Evolutionary conservation across 2,888 invertebrate genomes (phyloP).

Genomic region (Anaspis maculata): DNA sequence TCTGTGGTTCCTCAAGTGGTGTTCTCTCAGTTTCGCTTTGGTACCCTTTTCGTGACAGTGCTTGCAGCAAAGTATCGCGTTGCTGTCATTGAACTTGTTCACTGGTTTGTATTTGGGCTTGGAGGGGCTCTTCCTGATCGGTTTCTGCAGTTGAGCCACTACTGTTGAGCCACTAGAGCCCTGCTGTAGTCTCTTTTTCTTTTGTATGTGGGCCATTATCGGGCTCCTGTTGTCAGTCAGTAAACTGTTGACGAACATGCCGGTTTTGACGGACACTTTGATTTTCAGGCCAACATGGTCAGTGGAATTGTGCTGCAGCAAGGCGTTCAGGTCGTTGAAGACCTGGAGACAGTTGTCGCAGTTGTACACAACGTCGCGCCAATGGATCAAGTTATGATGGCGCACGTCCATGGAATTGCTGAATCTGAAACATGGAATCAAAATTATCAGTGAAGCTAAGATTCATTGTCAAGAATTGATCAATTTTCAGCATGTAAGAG

Average conservation of each 20-base stretch:
- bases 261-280: not conserved
- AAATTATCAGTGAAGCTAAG: constrained; percentile 7
- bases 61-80: constrained; percentile 22
- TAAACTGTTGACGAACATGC: not conserved
- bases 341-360: constrained; percentile 42
- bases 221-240: constrained; percentile 1
- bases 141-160: too few relatives aligned
- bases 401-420: constrained; percentile 27
- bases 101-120: constrained; percentile 14
- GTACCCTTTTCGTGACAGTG: constrained; percentile 31
- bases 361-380: constrained; percentile 40
- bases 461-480: not conserved
- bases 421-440: constrained; percentile 17
- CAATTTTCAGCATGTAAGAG: too few relatives aligned
- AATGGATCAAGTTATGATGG: constrained; percentile 45
- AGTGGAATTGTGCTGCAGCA: constrained; percentile 27
- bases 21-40: constrained; percentile 31
- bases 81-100: constrained; percentile 20
- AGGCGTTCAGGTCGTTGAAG: constrained; percentile 26
- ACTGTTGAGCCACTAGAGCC: not conserved
- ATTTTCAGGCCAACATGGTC: constrained; percentile 9
- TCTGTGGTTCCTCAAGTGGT: constrained; percentile 36
- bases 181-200: constrained; percentile 1
- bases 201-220: constrained; percentile 3
- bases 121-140: too few relatives aligned